A percentile compares a stretch with the other conserved stretches of the same genome.
Conservation (phyloP, 2,888 invertebrate species). For the Melikaiella ostensackeni region DNA sequence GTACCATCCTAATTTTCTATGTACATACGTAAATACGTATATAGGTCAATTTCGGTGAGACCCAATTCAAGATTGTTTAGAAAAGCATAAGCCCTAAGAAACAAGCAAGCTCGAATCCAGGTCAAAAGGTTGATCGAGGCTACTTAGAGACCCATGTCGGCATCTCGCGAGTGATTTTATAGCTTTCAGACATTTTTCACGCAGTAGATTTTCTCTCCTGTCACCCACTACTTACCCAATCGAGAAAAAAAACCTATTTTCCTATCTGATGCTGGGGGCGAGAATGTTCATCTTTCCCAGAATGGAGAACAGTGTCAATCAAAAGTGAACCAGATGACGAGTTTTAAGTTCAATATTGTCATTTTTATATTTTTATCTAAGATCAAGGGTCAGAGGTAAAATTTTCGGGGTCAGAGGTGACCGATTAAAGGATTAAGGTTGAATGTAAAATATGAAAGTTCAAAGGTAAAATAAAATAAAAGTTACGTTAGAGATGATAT, state of each 20-base stretch:
- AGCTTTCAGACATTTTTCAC: slow-evolving; percentile 16
- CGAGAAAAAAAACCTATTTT: background rate
- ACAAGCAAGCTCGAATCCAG: background rate
- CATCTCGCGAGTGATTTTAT: background rate
- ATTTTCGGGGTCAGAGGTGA: no score
- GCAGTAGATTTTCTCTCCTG: background rate
- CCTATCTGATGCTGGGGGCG: background rate
- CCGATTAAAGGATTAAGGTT: no score
- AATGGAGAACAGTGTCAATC: no score
- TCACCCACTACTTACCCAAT: slow-evolving; percentile 31
- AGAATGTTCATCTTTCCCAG: background rate
- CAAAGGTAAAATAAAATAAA: no score
- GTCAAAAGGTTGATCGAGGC: background rate
- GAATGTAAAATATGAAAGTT: no score
- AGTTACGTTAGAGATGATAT: no score
- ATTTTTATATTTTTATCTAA: background rate
- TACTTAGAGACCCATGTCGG: background rate
- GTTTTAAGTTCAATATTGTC: background rate
- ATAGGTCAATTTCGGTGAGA: no score
- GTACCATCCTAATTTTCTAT: slow-evolving; percentile 50
- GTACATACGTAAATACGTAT: background rate
- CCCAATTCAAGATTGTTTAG: background rate
- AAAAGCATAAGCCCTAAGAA: background rate
- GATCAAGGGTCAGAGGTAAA: no score
- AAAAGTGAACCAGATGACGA: slow-evolving; percentile 11